Conservation (phyloP, 2,888 invertebrate genomes). For the Polietes domitor region DNA sequence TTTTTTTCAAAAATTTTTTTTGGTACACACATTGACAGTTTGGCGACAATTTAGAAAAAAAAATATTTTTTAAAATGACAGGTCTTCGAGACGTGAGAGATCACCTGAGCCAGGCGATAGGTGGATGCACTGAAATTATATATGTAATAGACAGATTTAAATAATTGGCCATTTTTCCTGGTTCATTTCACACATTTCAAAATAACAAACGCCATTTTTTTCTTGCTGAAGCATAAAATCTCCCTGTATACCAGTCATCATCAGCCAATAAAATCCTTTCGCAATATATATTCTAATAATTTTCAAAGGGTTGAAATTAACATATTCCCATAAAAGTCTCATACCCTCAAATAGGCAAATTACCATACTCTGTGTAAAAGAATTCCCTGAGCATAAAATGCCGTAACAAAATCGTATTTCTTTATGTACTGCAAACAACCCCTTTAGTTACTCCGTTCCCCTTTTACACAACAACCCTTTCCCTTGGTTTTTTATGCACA, state of each 20-base stretch:
- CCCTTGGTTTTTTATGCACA: background rate
- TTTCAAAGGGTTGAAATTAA: conserved; percentile 69
- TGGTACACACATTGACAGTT: too few species aligned
- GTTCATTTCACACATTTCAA: too few species aligned
- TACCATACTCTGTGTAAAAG: conserved; percentile 23
- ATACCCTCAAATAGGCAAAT: conserved; percentile 10
- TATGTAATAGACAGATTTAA: too few species aligned
- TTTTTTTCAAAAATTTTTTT: too few species aligned
- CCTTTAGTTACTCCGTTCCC: conserved; percentile 23
- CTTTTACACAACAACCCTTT: conserved; percentile 38
- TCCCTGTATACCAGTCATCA: background rate
- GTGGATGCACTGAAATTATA: too few species aligned
- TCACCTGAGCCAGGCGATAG: too few species aligned
- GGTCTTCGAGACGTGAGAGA: too few species aligned
- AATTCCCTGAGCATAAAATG: background rate
- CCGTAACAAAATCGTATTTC: conserved; percentile 44
- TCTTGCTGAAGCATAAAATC: background rate
- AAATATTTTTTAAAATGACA: too few species aligned
- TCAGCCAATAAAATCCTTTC: conserved; percentile 45
- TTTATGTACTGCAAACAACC: background rate
- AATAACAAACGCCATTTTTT: conserved; percentile 13
- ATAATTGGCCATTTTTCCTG: too few species aligned
- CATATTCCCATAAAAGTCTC: conserved; percentile 55
- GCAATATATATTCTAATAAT: conserved; percentile 53
- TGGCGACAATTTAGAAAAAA: too few species aligned